Evolutionary conservation across 2,797 vertebrate genomes (phyloP).

Genomic region (Enteromius anoplus): DNA sequence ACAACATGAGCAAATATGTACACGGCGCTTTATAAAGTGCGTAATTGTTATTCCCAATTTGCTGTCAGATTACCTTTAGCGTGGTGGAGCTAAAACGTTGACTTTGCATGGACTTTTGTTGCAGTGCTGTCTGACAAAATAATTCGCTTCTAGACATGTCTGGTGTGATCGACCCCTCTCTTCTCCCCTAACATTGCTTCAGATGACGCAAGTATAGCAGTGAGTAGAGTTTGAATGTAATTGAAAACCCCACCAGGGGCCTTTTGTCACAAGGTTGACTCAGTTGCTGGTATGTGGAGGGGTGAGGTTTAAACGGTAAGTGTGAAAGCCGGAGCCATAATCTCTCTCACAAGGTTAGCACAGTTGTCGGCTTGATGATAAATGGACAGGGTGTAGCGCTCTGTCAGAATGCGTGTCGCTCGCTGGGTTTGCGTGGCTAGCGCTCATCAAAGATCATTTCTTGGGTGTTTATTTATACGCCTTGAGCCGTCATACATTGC

Average conservation of each 20-base stretch:
- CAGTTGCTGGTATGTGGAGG: constrained; percentile 51
- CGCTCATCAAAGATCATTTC: constrained; percentile 63
- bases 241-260: constrained; percentile 56
- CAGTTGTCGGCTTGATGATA: constrained; percentile 69
- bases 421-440: constrained; percentile 53
- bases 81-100: background rate
- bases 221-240: constrained; percentile 54
- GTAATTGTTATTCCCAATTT: constrained; percentile 38
- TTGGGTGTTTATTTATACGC: constrained; percentile 70
- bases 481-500: constrained; percentile 57
- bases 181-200: background rate
- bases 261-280: constrained; percentile 67
- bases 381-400: constrained; percentile 61
- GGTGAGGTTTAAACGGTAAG: constrained; percentile 65
- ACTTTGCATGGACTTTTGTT: background rate
- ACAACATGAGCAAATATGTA: constrained; percentile 46
- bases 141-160: background rate
- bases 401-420: constrained; percentile 53
- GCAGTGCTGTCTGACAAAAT: background rate
- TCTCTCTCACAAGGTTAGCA: constrained; percentile 50
- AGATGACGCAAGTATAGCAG: constrained; percentile 3
- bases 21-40: background rate
- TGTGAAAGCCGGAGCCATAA: constrained; percentile 62
- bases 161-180: background rate
- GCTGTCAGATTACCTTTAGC: constrained; percentile 25